These are phyloP conservation scores for Drosophila yooni DNA, from an alignment of 2,888 invertebrate genomes.

Conservation along the genomic window DNA sequence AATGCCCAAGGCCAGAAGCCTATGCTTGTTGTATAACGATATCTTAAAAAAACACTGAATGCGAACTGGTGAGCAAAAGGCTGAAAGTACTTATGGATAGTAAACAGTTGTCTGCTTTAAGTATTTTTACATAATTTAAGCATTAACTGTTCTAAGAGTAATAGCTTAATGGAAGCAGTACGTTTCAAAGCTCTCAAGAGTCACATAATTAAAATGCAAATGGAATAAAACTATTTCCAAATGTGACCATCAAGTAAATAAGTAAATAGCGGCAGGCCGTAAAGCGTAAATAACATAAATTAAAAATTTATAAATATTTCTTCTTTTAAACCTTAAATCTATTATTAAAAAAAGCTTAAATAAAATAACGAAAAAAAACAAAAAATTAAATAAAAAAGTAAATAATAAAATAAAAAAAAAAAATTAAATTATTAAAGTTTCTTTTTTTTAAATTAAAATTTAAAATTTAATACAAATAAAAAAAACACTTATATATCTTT, in stretches of 20 bases:
- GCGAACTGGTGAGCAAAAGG: neutral
- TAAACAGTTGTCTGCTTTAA: neutral
- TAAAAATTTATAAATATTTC: no score
- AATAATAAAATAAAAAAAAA: no score
- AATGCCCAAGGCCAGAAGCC: slow-evolving; percentile 30
- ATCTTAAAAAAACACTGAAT: neutral
- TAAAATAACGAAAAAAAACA: no score
- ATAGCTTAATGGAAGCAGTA: neutral
- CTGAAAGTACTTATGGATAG: no score
- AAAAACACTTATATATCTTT: no score
- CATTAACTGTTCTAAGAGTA: neutral
- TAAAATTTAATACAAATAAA: no score
- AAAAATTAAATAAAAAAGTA: no score
- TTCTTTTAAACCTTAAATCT: no score
- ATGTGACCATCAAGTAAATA: neutral
- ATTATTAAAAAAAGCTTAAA: no score
- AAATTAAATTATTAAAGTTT: no score
- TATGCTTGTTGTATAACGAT: slow-evolving; percentile 6
- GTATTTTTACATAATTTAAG: neutral
- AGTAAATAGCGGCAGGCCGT: neutral
- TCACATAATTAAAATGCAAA: slow-evolving; percentile 62
- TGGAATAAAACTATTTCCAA: slow-evolving; percentile 6
- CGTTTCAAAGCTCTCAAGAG: slow-evolving; percentile 5
- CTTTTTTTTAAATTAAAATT: no score
- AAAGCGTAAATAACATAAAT: neutral